These are phyloP conservation scores for Onchidella celtica DNA, from an alignment of 2,888 invertebrate genomes.

Conservation along the genomic window DNA sequence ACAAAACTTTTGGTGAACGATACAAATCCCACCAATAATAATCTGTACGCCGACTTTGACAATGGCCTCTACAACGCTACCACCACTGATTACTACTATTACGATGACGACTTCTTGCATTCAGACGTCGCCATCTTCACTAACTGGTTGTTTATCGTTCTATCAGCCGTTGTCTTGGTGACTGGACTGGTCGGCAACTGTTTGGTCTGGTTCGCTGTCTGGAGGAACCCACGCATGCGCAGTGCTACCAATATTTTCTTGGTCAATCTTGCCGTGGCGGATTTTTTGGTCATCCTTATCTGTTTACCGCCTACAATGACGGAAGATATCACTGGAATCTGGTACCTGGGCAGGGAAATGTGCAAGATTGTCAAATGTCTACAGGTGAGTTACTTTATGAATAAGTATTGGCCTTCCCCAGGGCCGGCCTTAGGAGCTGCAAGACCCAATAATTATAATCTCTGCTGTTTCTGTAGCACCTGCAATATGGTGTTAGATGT, in stretches of 20 bases:
- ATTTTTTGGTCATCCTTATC: constrained; percentile 93
- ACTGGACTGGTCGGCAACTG: constrained; percentile 92
- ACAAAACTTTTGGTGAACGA: background rate
- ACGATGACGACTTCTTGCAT: background rate
- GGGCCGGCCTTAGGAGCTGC: too few species aligned
- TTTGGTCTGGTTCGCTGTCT: constrained; percentile 93
- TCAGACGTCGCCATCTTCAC: constrained; percentile 45
- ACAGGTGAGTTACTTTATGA: constrained; percentile 85
- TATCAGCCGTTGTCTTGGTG: constrained; percentile 89
- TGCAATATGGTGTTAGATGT: too few species aligned
- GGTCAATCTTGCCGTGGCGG: constrained; percentile 91
- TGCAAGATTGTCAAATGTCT: constrained; percentile 95
- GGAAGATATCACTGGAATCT: constrained; percentile 95
- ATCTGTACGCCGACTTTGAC: constrained; percentile 10
- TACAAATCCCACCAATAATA: constrained; percentile 4
- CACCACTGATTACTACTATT: background rate
- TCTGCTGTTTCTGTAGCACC: too few species aligned
- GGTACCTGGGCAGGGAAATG: constrained; percentile 92
- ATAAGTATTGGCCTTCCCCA: too few species aligned
- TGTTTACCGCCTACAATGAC: constrained; percentile 93
- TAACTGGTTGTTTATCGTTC: constrained; percentile 88
- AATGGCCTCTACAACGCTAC: background rate
- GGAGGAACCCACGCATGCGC: constrained; percentile 92
- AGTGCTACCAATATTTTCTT: constrained; percentile 97
- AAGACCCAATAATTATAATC: too few species aligned